Evolutionary conservation across 2,888 invertebrate genomes (phyloP), one percentile per base, ranked within the genome.

Genomic region (Catocala nupta): DNA sequence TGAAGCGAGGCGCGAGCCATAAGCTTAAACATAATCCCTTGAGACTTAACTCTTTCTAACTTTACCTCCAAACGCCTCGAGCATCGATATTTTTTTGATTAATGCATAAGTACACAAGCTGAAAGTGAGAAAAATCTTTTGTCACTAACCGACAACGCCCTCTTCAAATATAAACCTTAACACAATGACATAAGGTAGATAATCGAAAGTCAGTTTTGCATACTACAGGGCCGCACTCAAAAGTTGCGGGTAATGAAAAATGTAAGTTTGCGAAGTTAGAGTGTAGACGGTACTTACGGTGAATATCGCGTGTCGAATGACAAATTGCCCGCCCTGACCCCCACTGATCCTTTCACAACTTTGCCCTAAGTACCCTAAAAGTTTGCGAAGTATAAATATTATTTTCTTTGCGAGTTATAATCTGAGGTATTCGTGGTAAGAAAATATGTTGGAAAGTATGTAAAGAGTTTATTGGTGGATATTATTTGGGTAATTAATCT

Each of bases 261-360:
- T 90, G 89, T 85, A 88, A 90, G 89, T 90, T 90, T 63, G 73
- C 64, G 62, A 77, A 86, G 85, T 87, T 84, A 43, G 72, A 80
- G 83, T 79, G 80, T 78, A 70, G 76, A 74, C 70, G 78, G 80
- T 86, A 84, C 89, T 89, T 87, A 81, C 47, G 59, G 81, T 68
- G 81, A 84, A 89, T 88, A 87, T 91, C 85, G 90, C 90, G 89
- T 89, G 90, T 81, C 83, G 89, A 86, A 90, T 91, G 91, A 91
- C 90, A 90, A 92, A 92, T 90, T 85, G 77, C 82, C 74, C 60
- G 65, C 70, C 68, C 74, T 81, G 82, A 83, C 84, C 85, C 82
- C 70, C 73, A 77, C 81, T 84, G 86, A 87, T 83, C 83, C 88
- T 81, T 81, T 68, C 66, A 63, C 43, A 81, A 84, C 76, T 81